Evolutionary conservation across 2,113 vertebrate genomes (phyloP).

Genomic region (Rostratula benghalensis): DNA sequence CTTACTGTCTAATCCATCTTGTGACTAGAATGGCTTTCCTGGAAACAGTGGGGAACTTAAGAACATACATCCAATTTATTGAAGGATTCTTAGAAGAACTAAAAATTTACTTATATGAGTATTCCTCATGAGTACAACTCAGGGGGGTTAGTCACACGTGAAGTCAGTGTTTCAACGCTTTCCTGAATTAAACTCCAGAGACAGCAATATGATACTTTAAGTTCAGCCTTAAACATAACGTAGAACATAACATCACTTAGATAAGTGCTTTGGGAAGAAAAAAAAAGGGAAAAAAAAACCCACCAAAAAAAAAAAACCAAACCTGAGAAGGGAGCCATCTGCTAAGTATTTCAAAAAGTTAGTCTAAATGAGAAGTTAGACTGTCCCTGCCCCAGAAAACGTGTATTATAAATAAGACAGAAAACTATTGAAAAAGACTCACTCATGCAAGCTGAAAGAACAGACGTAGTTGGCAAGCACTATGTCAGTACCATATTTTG

Average conservation of each 20-base stretch:
- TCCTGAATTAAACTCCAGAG: neutral
- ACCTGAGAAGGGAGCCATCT: constrained; percentile 54
- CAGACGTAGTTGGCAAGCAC: constrained; percentile 15
- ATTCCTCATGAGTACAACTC: neutral
- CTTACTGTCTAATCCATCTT: neutral
- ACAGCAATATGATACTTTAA: neutral
- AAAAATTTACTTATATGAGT: neutral
- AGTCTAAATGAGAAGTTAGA: constrained; percentile 23
- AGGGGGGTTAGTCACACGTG: neutral
- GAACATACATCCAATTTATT: neutral
- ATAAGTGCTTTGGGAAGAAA: neutral
- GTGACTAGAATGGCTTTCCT: neutral
- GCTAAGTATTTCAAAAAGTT: constrained; percentile 41
- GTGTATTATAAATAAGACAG: constrained; percentile 34
- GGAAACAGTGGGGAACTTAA: neutral
- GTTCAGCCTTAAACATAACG: neutral
- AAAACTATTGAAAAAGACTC: constrained; percentile 15
- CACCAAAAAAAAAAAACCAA: neutral
- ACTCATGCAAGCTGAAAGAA: neutral
- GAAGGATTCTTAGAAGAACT: neutral
- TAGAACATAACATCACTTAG: constrained; percentile 30
- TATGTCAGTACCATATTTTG: constrained; percentile 8
- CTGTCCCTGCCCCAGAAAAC: constrained; percentile 31
- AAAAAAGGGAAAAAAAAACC: neutral
- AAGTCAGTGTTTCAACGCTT: neutral